Evolutionary conservation across 2,797 vertebrate genomes (phyloP), one percentile per base, ranked within the genome.

Genomic region (Melanotaenia nigrans): DNA sequence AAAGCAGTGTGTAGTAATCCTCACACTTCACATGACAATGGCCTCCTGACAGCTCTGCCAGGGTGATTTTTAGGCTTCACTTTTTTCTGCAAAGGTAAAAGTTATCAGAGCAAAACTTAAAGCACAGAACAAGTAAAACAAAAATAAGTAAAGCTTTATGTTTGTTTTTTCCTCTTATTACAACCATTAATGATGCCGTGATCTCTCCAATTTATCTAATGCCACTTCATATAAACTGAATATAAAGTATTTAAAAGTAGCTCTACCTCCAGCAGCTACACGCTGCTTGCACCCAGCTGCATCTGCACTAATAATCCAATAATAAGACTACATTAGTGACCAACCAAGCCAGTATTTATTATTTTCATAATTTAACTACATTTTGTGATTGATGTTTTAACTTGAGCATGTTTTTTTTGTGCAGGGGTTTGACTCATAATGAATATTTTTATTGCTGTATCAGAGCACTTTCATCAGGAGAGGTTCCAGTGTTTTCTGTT

Each of bases 261-360:
- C 54, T 56, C 24, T 30, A 18, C 54, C 54, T 56, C 54, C 54
- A 30, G 28, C 54, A 32, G 25, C 25, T 32, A 18, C 13, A 24
- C 3, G 53, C 25, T 28, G 12, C 53, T 54, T 54, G 25, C 24
- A 55, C 24, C 14, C 24, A 16, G 14, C 54, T 38, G 35, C 33
- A 59, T 59, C 57, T 24, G n/a, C 22, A 60, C 40, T 38, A 60
- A 60, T 60, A 60, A 60, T 60, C n/a, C 24, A 60, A 25, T 38
- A 40, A 60, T 14, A 60, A 60, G 58, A 60, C 22, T 60, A 60
- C 58, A 60, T 60, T 38, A 60, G 57, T 59, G 11, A 24, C 35
- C 11, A 22, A 25, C n/a, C 58, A 60, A 24, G 9, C 1, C 13
- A 36, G 9, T n/a, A 13, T 45, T 42, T 61, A 28, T n/a, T 47